Percentiles rank a stretch among this genome's conserved stretches.
These are phyloP conservation scores for Aegotheles bennettii DNA, from an alignment of 2,113 vertebrate species.

Conservation along the genomic window DNA sequence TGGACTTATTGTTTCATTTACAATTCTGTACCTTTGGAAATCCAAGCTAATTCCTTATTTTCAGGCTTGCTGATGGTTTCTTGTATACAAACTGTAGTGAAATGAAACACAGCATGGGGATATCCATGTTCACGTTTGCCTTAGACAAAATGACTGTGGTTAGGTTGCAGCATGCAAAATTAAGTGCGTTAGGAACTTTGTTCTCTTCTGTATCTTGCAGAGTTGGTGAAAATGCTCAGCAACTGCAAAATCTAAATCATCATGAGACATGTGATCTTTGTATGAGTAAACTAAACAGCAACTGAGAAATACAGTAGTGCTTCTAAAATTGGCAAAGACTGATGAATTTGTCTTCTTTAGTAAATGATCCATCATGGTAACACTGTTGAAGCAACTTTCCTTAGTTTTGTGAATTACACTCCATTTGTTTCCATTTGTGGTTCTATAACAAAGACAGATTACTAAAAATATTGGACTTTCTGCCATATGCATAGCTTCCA, in stretches of 20 bases:
- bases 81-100: rapidly evolving
- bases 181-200: not conserved
- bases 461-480: not conserved
- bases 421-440: not conserved
- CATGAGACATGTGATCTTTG: not conserved
- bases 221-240: not conserved
- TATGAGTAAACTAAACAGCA: not conserved
- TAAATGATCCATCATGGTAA: not conserved
- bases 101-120: not conserved
- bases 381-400: not conserved
- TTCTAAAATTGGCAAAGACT: not conserved
- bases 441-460: not conserved
- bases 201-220: not conserved
- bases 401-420: not conserved
- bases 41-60: not conserved
- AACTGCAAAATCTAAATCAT: not conserved
- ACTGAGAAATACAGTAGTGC: not conserved
- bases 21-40: not conserved
- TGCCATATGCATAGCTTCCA: not conserved
- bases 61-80: not conserved
- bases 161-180: not conserved
- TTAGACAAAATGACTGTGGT: rapidly evolving
- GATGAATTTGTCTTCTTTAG: not conserved
- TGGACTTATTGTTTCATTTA: not conserved
- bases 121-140: not conserved